A percentile compares a stretch with the other conserved stretches of the same genome.
Conservation (phyloP, 1,140 invertebrate genomes). For the Geopemphigus sp. region DNA sequence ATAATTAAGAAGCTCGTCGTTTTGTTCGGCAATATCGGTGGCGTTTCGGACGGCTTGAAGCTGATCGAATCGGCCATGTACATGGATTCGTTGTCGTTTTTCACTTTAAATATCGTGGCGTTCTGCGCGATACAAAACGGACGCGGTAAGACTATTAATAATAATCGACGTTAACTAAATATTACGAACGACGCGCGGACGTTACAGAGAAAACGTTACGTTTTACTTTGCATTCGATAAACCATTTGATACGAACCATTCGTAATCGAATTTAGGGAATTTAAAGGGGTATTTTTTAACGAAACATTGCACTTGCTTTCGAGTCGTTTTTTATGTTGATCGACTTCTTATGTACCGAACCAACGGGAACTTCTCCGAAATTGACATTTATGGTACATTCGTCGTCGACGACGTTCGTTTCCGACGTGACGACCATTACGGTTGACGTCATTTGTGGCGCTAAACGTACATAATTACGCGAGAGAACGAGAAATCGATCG, state of each 20-base stretch:
- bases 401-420: not conserved
- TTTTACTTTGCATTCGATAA: not conserved
- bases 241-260: not conserved
- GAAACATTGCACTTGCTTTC: constrained; percentile 27
- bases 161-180: too few species aligned
- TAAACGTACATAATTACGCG: not conserved
- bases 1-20: not conserved
- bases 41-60: constrained; percentile 1
- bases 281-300: not conserved
- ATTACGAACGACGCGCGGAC: not conserved
- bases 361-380: constrained; percentile 11
- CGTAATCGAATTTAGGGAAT: not conserved
- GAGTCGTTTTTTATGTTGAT: constrained; percentile 20
- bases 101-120: not conserved
- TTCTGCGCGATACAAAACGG: constrained; percentile 1
- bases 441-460: not conserved
- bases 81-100: constrained; percentile 37
- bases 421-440: not conserved
- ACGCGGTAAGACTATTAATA: not conserved
- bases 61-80: constrained; percentile 28
- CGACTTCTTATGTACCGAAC: constrained; percentile 19
- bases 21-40: constrained; percentile 11
- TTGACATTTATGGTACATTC: constrained; percentile 4
- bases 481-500: not conserved
- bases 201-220: not conserved